Evolutionary conservation across 2,888 invertebrate genomes (phyloP).

Genomic region (Agriopis marginaria): DNA sequence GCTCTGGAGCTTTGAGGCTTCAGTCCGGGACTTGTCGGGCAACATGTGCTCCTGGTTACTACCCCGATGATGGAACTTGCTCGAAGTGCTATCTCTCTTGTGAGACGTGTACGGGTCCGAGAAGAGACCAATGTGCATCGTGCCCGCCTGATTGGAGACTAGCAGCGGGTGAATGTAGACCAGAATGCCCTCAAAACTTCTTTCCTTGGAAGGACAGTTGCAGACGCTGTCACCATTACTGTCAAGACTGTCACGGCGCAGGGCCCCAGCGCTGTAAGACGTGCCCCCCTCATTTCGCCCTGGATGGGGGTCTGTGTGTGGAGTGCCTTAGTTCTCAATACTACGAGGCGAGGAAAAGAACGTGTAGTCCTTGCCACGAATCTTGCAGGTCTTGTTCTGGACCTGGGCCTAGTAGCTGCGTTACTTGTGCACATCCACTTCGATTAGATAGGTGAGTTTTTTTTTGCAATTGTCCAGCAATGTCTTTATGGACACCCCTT

Average conservation of each 20-base stretch:
- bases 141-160: slow-evolving; percentile 93
- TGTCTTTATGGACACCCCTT: too few relatives aligned
- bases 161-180: slow-evolving; percentile 93
- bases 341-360: slow-evolving; percentile 89
- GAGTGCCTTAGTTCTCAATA: slow-evolving; percentile 91
- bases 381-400: slow-evolving; percentile 90
- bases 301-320: slow-evolving; percentile 90
- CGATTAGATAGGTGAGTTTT: slow-evolving; percentile 87
- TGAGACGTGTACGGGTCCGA: slow-evolving; percentile 93
- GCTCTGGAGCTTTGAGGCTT: slow-evolving; percentile 91
- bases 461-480: too few relatives aligned
- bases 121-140: slow-evolving; percentile 93
- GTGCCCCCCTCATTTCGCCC: slow-evolving; percentile 90
- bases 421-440: slow-evolving; percentile 89
- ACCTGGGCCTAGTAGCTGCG: slow-evolving; percentile 90
- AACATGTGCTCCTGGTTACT: slow-evolving; percentile 93
- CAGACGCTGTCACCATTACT: slow-evolving; percentile 95
- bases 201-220: slow-evolving; percentile 94
- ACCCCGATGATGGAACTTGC: slow-evolving; percentile 94
- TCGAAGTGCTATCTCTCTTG: slow-evolving; percentile 94
- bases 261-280: slow-evolving; percentile 91
- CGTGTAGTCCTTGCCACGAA: slow-evolving; percentile 90
- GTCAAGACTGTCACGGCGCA: slow-evolving; percentile 94
- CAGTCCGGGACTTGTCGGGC: slow-evolving; percentile 94
- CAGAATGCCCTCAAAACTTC: slow-evolving; percentile 94